These are phyloP conservation scores for Sciurus niger DNA, from an alignment of 2,113 vertebrate genomes.

Conservation along the genomic window DNA sequence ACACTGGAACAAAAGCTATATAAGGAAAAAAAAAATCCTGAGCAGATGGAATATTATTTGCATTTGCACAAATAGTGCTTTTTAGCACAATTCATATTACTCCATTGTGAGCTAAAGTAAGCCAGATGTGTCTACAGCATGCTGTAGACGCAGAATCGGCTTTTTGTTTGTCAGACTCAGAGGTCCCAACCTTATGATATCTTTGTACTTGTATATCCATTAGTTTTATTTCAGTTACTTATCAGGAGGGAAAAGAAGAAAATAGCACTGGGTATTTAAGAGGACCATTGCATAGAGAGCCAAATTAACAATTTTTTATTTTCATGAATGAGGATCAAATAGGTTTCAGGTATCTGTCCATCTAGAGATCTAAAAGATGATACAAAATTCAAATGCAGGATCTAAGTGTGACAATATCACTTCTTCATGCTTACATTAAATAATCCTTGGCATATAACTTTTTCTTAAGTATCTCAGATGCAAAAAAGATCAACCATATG, in stretches of 20 bases:
- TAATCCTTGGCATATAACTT: slow-evolving; percentile 45
- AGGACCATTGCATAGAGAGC: slow-evolving; percentile 20
- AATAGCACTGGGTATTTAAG: slow-evolving; percentile 38
- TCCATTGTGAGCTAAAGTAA: slow-evolving; percentile 83
- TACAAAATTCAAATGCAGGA: slow-evolving; percentile 74
- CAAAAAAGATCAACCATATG: slow-evolving; percentile 32
- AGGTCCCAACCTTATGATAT: slow-evolving; percentile 77
- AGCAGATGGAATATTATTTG: slow-evolving; percentile 86
- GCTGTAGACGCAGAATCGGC: slow-evolving; percentile 51
- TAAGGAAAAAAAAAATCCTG: slow-evolving; percentile 77
- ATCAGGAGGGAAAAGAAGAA: slow-evolving; percentile 68
- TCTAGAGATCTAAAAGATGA: slow-evolving; percentile 51
- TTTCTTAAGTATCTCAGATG: slow-evolving; percentile 42
- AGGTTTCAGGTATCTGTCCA: slow-evolving; percentile 67
- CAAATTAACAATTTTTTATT: slow-evolving; percentile 76
- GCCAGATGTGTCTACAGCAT: slow-evolving; percentile 80
- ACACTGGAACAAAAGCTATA: slow-evolving; percentile 85
- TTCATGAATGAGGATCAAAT: slow-evolving; percentile 77
- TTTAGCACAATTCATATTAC: slow-evolving; percentile 73
- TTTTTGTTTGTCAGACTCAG: slow-evolving; percentile 75
- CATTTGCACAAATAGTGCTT: slow-evolving; percentile 87
- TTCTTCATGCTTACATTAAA: slow-evolving; percentile 2
- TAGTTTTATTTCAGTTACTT: slow-evolving; percentile 81
- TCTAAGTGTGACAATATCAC: slow-evolving; percentile 15
- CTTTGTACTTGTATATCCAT: slow-evolving; percentile 80